A percentile compares a stretch with the other conserved stretches of the same genome.
Conservation (phyloP, 2,888 invertebrate species). For the Mamestra brassicae region DNA sequence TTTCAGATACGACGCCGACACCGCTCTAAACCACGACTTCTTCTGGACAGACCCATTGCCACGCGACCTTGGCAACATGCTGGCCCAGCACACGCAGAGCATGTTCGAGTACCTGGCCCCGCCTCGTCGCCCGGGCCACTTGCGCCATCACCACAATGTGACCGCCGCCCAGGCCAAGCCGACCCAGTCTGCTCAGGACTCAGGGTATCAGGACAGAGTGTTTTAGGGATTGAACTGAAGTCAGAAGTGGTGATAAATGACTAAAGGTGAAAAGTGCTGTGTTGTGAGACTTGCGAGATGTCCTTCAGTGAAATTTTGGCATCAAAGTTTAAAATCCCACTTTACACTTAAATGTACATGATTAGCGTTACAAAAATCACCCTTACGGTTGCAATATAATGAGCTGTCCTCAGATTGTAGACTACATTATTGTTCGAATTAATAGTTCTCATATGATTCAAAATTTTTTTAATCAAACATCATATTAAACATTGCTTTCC, state of each 20-base stretch:
- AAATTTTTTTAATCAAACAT: background rate
- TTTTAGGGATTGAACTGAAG: slow-evolving; percentile 88
- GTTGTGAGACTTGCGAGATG: background rate
- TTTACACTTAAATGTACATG: no score
- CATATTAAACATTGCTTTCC: background rate
- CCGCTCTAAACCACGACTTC: slow-evolving; percentile 98
- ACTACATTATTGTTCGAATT: no score
- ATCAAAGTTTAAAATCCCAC: no score
- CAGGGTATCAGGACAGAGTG: slow-evolving; percentile 96
- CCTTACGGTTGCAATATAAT: no score
- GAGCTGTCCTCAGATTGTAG: no score
- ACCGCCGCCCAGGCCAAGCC: slow-evolving; percentile 84
- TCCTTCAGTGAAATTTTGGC: background rate
- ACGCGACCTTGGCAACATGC: slow-evolving; percentile 96
- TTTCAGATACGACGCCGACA: slow-evolving; percentile 94
- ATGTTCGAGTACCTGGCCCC: slow-evolving; percentile 97
- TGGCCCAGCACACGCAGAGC: slow-evolving; percentile 96
- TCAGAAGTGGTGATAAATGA: slow-evolving; percentile 23
- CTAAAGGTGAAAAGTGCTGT: background rate
- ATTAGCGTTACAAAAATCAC: no score
- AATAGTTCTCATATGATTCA: no score
- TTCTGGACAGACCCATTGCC: slow-evolving; percentile 99
- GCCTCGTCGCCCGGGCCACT: slow-evolving; percentile 93
- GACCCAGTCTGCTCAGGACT: slow-evolving; percentile 92
- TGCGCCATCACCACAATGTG: slow-evolving; percentile 93